Evolutionary conservation across 1,140 invertebrate species (phyloP).

Genomic region (Drosophila ananassae): DNA sequence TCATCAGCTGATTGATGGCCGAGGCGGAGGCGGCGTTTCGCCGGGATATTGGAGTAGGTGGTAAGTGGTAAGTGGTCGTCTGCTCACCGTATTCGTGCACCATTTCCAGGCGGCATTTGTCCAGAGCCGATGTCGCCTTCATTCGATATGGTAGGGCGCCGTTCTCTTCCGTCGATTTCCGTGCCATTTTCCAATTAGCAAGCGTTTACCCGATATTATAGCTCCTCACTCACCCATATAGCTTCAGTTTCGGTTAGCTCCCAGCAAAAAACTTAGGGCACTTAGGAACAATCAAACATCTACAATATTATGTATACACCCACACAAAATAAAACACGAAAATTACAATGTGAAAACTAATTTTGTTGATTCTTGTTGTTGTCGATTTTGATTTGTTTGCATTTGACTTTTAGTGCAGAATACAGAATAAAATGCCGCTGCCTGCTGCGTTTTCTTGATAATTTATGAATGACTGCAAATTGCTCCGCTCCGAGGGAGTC

Average conservation of each 20-base stretch:
- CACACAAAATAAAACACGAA: conserved; percentile 19
- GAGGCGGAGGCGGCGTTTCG: conserved; percentile 26
- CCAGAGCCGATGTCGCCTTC: conserved; percentile 38
- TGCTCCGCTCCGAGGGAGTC: conserved; percentile 48
- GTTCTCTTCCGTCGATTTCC: conserved; percentile 68
- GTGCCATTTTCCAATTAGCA: conserved; percentile 70
- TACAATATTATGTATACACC: background rate
- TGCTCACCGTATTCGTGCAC: conserved; percentile 60
- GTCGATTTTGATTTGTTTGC: conserved; percentile 50
- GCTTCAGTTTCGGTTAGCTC: conserved; percentile 21
- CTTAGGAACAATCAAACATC: conserved; percentile 38
- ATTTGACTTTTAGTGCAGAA: conserved; percentile 48
- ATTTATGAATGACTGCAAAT: conserved; percentile 79
- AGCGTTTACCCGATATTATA: conserved; percentile 61
- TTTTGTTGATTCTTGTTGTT: conserved; percentile 51
- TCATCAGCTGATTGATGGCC: conserved; percentile 74
- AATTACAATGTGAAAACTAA: conserved; percentile 69
- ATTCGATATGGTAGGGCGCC: conserved; percentile 48
- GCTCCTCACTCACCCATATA: conserved; percentile 28
- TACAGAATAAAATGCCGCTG: conserved; percentile 26
- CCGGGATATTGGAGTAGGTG: conserved; percentile 2
- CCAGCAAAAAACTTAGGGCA: conserved; percentile 29
- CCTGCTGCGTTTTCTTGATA: conserved; percentile 73
- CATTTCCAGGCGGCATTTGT: conserved; percentile 50
- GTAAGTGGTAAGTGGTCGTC: conserved; percentile 34